phyloP scores from a whole-genome alignment of 2,113 vertebrate genomes.

The Hemichromis elongatus region DNA sequence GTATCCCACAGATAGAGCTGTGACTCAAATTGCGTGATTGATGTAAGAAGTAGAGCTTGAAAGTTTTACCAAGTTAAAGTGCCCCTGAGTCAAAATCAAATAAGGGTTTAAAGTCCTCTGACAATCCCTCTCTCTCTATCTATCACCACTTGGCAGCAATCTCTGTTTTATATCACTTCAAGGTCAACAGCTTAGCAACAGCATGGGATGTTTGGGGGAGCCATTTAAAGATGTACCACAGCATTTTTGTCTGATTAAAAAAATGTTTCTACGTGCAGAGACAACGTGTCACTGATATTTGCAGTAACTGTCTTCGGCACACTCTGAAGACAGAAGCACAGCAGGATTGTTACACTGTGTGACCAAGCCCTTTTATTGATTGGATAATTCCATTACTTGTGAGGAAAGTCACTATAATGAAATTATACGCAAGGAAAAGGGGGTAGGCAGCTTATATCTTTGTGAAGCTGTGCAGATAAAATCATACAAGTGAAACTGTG shows the following conservation, averaged over 20 bases:
- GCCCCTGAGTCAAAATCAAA: conserved; percentile 44
- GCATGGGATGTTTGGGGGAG: not conserved
- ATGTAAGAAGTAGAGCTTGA: conserved; percentile 54
- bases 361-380: conserved; percentile 35
- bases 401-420: conserved; percentile 3
- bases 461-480: not conserved
- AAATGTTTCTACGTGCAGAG: not conserved
- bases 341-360: not conserved
- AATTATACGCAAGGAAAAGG: not conserved
- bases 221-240: not conserved
- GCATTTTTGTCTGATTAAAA: conserved; percentile 1
- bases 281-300: not conserved
- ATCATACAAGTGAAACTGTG: not conserved
- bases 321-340: not conserved
- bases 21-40: conserved; percentile 34
- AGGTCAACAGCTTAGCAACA: conserved; percentile 28
- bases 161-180: conserved; percentile 30
- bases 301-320: not conserved
- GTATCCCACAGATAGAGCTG: conserved; percentile 1
- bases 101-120: conserved; percentile 38
- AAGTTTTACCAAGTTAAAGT: conserved; percentile 56
- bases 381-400: conserved; percentile 28
- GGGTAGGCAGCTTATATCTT: not conserved
- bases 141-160: conserved; percentile 33
- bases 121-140: conserved; percentile 16